phyloP scores from a whole-genome alignment of 2,113 vertebrate genomes.

The Chaenocephalus aceratus region DNA sequence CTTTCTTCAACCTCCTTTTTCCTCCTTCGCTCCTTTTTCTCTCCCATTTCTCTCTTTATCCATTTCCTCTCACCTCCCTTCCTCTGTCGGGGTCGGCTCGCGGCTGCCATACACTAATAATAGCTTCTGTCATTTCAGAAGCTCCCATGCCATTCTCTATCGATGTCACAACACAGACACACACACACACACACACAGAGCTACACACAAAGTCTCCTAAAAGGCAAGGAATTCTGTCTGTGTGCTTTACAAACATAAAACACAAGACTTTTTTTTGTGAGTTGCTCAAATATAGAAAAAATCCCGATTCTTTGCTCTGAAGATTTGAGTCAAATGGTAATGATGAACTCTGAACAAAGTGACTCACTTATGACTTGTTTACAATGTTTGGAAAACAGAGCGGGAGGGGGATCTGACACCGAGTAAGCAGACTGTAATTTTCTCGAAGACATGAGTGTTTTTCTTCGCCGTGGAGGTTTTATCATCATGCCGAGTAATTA shows the following conservation, averaged over 20 bases:
- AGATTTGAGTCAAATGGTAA: neutral
- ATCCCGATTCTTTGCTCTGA: neutral
- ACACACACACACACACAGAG: constrained; percentile 2
- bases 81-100: constrained; percentile 46
- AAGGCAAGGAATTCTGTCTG: constrained; percentile 31
- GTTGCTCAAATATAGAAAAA: constrained; percentile 32
- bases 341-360: constrained; percentile 23
- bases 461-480: neutral
- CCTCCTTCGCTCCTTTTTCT: neutral
- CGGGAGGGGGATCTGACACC: constrained; percentile 26
- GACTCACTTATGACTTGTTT: constrained; percentile 33
- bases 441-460: constrained; percentile 41
- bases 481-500: constrained; percentile 6
- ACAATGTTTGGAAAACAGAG: constrained; percentile 42
- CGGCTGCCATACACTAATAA: constrained; percentile 70
- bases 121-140: constrained; percentile 70
- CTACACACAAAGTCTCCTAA: constrained; percentile 1
- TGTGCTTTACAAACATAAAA: constrained; percentile 7
- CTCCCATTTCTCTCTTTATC: neutral
- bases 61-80: constrained; percentile 33
- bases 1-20: neutral
- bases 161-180: constrained; percentile 47
- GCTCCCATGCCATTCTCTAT: constrained; percentile 52
- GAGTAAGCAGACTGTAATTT: constrained; percentile 55
- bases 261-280: constrained; percentile 7